Conservation (phyloP, 92 coral and sea anemone genomes). For the Paragorgia papillata region DNA sequence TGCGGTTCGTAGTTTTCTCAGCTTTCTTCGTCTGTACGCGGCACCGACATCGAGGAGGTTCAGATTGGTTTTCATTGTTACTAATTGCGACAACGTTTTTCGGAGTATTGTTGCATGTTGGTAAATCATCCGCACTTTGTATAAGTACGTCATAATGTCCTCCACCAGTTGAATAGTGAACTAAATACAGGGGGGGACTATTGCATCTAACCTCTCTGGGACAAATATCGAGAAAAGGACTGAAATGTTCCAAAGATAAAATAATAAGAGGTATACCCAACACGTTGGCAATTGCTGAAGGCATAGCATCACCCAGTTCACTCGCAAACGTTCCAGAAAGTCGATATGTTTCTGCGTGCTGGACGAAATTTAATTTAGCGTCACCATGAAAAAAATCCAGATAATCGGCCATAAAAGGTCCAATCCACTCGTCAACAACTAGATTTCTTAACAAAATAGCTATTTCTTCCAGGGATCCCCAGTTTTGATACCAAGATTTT, state of each 20-base stretch:
- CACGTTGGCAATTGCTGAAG: conserved; percentile 37
- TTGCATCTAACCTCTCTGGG: conserved; percentile 9
- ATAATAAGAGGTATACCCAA: conserved; percentile 39
- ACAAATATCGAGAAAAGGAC: conserved; percentile 12
- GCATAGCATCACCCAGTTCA: too few species aligned
- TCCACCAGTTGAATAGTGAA: conserved; percentile 35
- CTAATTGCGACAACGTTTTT: too few species aligned
- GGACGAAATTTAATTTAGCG: not conserved
- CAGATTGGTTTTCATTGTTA: too few species aligned
- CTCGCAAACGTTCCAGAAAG: not conserved
- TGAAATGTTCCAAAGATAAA: conserved; percentile 31
- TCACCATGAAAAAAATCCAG: not conserved
- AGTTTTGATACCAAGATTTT: conserved; percentile 6
- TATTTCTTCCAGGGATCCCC: not conserved
- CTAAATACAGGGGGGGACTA: conserved; percentile 7
- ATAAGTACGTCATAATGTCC: conserved; percentile 49
- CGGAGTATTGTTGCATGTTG: too few species aligned
- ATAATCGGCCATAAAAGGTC: not conserved
- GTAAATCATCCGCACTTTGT: not conserved
- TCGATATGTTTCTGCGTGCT: conserved; percentile 4
- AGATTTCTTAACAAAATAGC: conserved; percentile 7
- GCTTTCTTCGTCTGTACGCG: too few species aligned
- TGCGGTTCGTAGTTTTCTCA: too few species aligned
- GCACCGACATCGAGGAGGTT: too few species aligned
- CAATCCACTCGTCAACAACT: conserved; percentile 19